Evolutionary conservation across 1,140 invertebrate genomes (phyloP).

Genomic region (Lepidurus couesii): DNA sequence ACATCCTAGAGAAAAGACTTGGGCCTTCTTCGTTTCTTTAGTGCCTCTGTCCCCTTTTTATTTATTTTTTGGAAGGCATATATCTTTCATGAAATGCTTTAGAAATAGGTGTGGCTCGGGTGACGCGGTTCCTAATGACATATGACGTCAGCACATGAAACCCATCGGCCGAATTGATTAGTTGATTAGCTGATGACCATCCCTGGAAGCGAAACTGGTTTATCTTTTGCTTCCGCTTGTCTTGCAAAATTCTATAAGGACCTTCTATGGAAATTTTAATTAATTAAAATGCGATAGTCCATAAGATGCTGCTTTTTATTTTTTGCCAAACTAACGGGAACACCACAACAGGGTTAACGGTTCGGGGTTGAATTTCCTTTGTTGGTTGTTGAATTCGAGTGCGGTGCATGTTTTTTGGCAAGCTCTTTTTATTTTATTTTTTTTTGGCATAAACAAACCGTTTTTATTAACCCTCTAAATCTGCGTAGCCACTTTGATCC

Average conservation of each 20-base stretch:
- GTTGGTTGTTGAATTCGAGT: neutral
- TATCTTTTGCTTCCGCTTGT: no score
- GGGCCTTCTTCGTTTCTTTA: neutral
- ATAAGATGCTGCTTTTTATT: no score
- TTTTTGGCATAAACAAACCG: neutral
- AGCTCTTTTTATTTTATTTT: neutral
- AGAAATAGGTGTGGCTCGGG: neutral
- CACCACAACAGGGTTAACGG: no score
- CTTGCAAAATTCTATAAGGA: no score
- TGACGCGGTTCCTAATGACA: neutral
- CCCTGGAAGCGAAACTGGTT: no score
- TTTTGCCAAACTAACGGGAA: no score
- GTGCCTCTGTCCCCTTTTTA: neutral
- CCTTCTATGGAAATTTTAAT: no score
- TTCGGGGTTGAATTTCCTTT: no score
- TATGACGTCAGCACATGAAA: neutral
- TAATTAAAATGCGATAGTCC: no score
- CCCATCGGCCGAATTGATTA: neutral
- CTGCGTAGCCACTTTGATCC: neutral
- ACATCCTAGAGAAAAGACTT: neutral
- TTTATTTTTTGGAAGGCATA: neutral
- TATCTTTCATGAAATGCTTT: neutral
- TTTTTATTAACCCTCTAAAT: constrained; percentile 1
- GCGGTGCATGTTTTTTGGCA: neutral
- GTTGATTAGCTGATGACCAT: neutral